A percentile compares a stretch with the other conserved stretches of the same genome.
Evolutionary conservation across 2,888 invertebrate genomes (phyloP).

Genomic region (Orthosia cruda): DNA sequence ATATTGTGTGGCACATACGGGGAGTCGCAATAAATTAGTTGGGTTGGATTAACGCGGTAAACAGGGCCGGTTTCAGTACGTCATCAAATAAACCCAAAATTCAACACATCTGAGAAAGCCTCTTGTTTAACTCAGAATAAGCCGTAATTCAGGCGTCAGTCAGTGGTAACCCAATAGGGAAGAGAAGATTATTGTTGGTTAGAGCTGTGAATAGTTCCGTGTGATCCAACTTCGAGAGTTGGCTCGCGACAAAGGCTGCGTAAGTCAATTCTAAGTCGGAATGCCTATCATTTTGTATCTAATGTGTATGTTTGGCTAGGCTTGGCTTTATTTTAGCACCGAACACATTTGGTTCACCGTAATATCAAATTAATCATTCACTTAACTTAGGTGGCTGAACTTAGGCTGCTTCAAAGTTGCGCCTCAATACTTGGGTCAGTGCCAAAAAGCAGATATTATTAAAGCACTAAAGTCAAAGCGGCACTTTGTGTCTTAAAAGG

Average conservation of each 20-base stretch:
- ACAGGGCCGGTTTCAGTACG: conserved; percentile 11
- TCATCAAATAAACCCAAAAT: conserved; percentile 37
- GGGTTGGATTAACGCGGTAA: conserved; percentile 21
- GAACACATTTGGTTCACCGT: neutral
- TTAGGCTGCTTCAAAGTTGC: neutral
- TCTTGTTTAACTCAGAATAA: neutral
- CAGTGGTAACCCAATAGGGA: conserved; percentile 2
- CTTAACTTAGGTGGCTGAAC: conserved; percentile 10
- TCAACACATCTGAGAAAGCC: conserved; percentile 24
- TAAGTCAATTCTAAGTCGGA: conserved; percentile 8
- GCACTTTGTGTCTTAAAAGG: conserved; percentile 22
- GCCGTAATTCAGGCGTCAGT: conserved; percentile 31
- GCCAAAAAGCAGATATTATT: conserved; percentile 44
- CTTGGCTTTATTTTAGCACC: neutral
- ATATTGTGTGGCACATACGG: neutral
- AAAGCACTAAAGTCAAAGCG: conserved; percentile 29
- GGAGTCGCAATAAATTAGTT: conserved; percentile 15
- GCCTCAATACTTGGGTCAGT: conserved; percentile 4
- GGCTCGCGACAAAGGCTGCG: neutral
- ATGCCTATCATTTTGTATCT: neutral
- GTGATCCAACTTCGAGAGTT: conserved; percentile 3
- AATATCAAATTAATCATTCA: conserved; percentile 10
- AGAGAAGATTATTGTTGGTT: conserved; percentile 20
- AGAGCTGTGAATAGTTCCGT: conserved; percentile 11
- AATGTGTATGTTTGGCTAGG: no score